Percentiles rank a stretch among this genome's conserved stretches.
Conservation (phyloP, 23 tunicate species). For the Ciona savignyi region DNA sequence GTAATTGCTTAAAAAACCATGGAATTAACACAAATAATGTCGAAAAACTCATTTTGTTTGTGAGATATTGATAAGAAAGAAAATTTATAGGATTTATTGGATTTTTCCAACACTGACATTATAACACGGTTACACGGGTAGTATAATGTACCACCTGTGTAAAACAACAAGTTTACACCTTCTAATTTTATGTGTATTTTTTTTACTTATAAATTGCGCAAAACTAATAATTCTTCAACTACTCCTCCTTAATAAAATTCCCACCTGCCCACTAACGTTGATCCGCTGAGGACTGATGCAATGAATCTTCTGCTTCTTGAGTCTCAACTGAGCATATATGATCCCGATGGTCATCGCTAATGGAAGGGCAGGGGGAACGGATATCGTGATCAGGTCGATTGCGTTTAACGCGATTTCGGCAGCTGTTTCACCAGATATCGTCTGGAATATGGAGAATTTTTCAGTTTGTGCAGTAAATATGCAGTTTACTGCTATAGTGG, state of each 20-base stretch:
- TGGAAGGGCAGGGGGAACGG: constrained; percentile 98
- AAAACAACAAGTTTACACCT: no score
- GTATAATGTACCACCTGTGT: no score
- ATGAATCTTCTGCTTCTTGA: constrained; percentile 58
- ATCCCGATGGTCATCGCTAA: constrained; percentile 95
- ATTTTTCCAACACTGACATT: no score
- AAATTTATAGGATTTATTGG: no score
- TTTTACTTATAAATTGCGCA: background rate
- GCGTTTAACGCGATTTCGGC: constrained; percentile 68
- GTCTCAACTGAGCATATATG: constrained; percentile 77
- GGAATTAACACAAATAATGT: no score
- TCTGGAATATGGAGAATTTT: background rate
- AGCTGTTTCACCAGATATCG: constrained; percentile 21
- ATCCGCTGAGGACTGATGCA: constrained; percentile 94
- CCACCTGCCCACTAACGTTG: constrained; percentile 82
- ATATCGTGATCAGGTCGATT: constrained; percentile 89
- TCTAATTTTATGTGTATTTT: background rate
- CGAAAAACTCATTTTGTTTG: no score
- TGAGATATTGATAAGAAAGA: no score
- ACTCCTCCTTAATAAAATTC: background rate
- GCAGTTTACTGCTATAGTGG: no score
- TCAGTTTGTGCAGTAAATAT: no score
- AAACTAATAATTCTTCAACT: background rate
- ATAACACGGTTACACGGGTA: no score
- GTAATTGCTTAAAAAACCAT: no score